Evolutionary conservation across 1,140 invertebrate genomes (phyloP).

Genomic region (Agrypnia vestita): DNA sequence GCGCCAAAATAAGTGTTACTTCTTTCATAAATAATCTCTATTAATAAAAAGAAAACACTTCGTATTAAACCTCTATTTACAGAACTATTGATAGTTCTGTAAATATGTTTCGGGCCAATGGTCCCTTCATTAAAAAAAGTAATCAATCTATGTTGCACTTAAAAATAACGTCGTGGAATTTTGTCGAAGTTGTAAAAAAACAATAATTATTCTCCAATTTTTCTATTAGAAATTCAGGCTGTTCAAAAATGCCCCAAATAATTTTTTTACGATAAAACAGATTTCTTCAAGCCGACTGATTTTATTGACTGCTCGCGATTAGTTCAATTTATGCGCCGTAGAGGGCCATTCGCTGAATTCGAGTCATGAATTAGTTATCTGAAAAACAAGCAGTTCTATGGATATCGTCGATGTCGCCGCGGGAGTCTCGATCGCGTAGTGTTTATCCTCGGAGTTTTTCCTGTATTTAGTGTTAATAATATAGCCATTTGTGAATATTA

Average conservation of each 20-base stretch:
- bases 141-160: too few relatives aligned
- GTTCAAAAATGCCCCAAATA: neutral
- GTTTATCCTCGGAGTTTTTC: constrained; percentile 31
- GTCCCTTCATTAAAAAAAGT: too few relatives aligned
- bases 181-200: too few relatives aligned
- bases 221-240: too few relatives aligned
- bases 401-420: constrained; percentile 25
- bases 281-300: neutral
- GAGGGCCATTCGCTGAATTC: neutral
- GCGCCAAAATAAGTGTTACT: too few relatives aligned
- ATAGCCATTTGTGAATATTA: constrained; percentile 14
- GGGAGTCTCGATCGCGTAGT: constrained; percentile 19
- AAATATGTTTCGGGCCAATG: too few relatives aligned
- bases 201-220: too few relatives aligned
- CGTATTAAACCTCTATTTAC: too few relatives aligned
- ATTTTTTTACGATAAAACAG: constrained; percentile 6
- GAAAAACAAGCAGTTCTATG: constrained; percentile 41
- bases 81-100: too few relatives aligned
- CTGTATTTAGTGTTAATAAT: constrained; percentile 32
- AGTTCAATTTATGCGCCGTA: neutral
- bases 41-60: too few relatives aligned
- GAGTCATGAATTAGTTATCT: constrained; percentile 10
- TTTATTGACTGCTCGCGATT: constrained; percentile 28
- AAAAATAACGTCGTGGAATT: too few relatives aligned
- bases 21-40: too few relatives aligned